phyloP scores from a whole-genome alignment of 2,888 invertebrate genomes.

The Clusia tigrina region DNA sequence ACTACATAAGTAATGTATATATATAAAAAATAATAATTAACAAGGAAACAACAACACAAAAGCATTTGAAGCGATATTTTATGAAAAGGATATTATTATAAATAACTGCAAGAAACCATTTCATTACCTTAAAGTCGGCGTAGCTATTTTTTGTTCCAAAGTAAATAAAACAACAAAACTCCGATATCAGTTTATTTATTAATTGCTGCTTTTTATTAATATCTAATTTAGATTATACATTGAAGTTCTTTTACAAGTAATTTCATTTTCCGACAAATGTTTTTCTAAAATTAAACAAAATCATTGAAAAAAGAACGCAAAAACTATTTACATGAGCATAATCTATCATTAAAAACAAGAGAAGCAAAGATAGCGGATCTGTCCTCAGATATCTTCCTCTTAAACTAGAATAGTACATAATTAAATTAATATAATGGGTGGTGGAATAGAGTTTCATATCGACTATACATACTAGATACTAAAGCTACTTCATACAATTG shows the following conservation, averaged over 20 bases:
- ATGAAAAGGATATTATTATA: not conserved
- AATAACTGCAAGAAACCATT: slow-evolving; percentile 45
- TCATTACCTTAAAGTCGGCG: slow-evolving; percentile 35
- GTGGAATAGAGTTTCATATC: too few species aligned
- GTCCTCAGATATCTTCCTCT: too few species aligned
- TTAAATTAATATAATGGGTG: too few species aligned
- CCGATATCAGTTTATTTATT: too few species aligned
- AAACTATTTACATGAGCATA: too few species aligned
- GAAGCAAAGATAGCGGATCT: too few species aligned
- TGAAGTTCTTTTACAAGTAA: slow-evolving; percentile 14
- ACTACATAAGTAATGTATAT: not conserved
- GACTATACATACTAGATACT: too few species aligned
- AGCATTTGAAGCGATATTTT: slow-evolving; percentile 16
- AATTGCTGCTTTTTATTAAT: slow-evolving; percentile 21
- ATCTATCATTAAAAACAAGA: too few species aligned
- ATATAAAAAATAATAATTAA: not conserved
- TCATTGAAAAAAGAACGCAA: not conserved
- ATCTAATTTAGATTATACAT: not conserved
- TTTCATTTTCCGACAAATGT: slow-evolving; percentile 14
- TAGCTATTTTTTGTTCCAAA: too few species aligned
- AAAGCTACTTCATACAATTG: too few species aligned
- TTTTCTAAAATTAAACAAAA: slow-evolving; percentile 26
- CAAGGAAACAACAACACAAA: slow-evolving; percentile 29
- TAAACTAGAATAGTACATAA: too few species aligned
- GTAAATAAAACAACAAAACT: slow-evolving; percentile 41